These are phyloP conservation scores for Strix aluco DNA, from an alignment of 2,113 vertebrate genomes.

Conservation along the genomic window DNA sequence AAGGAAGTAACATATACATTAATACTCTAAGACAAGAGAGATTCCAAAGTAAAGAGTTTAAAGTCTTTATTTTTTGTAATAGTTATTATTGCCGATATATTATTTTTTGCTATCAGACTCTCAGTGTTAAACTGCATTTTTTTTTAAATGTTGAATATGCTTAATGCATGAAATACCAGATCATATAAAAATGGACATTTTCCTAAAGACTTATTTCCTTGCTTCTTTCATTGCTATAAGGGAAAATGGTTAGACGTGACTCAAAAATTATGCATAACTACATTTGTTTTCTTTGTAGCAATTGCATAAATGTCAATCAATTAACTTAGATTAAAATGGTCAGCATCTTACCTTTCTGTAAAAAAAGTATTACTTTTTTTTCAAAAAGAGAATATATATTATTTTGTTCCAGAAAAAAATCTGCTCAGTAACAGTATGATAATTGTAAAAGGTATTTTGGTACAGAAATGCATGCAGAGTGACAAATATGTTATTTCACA, in stretches of 20 bases:
- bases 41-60: neutral
- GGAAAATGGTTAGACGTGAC: neutral
- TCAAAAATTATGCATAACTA: neutral
- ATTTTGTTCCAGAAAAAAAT: neutral
- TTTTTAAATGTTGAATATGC: neutral
- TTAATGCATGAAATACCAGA: neutral
- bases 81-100: fast-evolving
- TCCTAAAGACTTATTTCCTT: neutral
- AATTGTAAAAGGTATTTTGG: neutral
- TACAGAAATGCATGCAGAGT: neutral
- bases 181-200: neutral
- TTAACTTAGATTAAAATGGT: neutral
- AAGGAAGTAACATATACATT: neutral
- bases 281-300: neutral
- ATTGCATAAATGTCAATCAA: neutral
- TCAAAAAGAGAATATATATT: fast-evolving
- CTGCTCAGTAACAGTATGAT: neutral
- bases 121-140: neutral
- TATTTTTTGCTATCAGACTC: neutral
- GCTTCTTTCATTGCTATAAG: neutral
- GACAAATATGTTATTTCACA: neutral
- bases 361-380: neutral
- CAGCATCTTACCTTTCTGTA: neutral
- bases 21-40: neutral
- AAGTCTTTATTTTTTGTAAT: neutral